These are phyloP conservation scores for Columba guinea DNA, from an alignment of 2,797 vertebrate genomes.

Conservation along the genomic window DNA sequence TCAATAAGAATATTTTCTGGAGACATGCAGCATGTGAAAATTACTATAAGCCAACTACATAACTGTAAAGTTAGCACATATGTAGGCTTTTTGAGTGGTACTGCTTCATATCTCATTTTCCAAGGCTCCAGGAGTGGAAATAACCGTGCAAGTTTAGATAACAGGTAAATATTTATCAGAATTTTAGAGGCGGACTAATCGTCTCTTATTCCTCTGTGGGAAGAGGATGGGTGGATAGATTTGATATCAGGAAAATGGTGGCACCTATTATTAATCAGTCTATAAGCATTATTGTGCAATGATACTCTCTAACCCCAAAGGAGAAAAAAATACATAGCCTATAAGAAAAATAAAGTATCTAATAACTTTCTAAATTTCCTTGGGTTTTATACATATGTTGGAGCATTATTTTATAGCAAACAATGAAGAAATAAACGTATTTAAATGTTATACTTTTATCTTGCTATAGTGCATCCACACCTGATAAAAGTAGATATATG, in stretches of 20 bases:
- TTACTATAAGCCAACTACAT: background rate
- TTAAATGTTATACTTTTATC: background rate
- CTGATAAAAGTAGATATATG: background rate
- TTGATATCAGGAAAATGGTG: background rate
- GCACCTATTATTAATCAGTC: conserved; percentile 4
- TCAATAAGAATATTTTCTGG: background rate
- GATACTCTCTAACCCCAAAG: background rate
- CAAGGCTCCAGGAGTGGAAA: background rate
- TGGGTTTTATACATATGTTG: background rate
- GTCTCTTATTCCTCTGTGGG: background rate
- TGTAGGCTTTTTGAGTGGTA: background rate
- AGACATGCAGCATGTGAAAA: background rate
- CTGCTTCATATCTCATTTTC: background rate
- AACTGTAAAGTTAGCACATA: background rate
- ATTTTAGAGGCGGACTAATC: conserved; percentile 13
- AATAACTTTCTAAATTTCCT: background rate
- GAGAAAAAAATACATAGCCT: background rate
- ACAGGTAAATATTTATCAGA: background rate
- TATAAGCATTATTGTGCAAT: background rate
- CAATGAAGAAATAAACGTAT: background rate
- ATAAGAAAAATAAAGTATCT: background rate
- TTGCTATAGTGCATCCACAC: background rate
- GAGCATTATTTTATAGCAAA: background rate
- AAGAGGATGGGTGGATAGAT: background rate
- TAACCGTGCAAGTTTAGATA: background rate